These are phyloP conservation scores for Pterobdella sp. DNA, from an alignment of 2,888 invertebrate genomes.

Conservation along the genomic window DNA sequence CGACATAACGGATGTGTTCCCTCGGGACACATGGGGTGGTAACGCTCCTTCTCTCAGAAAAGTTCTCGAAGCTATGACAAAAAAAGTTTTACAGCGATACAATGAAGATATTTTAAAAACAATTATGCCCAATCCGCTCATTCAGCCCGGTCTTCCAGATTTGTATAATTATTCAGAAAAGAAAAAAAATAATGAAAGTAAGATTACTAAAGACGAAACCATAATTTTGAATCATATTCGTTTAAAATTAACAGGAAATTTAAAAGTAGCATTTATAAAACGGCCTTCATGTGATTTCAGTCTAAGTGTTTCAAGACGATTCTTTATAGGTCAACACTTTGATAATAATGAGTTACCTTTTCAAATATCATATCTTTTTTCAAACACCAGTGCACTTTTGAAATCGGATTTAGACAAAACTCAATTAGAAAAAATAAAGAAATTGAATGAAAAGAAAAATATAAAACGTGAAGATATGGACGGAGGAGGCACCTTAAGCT, in stretches of 20 bases:
- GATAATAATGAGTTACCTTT: neutral
- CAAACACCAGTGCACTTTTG: neutral
- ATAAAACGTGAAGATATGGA: no score
- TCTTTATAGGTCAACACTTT: neutral
- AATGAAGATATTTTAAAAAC: neutral
- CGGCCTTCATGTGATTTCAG: neutral
- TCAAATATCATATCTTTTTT: neutral
- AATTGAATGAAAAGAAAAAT: neutral
- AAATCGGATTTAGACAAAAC: neutral
- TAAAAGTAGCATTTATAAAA: neutral
- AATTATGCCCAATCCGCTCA: neutral
- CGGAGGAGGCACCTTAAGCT: neutral
- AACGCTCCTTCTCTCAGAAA: neutral
- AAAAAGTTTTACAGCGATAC: neutral
- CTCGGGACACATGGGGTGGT: conserved; percentile 20
- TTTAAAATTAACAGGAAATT: neutral
- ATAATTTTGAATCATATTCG: neutral
- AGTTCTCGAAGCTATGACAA: neutral
- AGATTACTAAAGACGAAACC: no score
- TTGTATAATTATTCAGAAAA: no score
- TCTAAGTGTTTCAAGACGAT: neutral
- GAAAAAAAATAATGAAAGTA: no score
- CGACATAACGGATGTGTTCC: neutral
- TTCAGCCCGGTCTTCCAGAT: neutral
- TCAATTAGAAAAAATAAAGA: neutral